Base-by-base conservation (phyloP, 1,140 invertebrate genomes). In the Bombyx mandarina region DNA sequence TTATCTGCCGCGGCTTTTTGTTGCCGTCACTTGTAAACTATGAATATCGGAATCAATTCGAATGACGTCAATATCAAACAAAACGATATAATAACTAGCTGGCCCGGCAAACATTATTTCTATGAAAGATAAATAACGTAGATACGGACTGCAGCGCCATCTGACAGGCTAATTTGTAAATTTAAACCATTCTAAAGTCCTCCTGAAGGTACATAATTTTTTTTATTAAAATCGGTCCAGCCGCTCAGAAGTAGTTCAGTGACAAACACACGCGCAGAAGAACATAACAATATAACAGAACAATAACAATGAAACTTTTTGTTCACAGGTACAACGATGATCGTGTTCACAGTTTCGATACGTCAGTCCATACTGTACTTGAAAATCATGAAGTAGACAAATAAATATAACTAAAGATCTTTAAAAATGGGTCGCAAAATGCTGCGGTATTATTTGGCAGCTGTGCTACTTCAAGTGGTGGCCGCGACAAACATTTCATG, bases 401-500 rank as follows among this genome's bases (percentile, higher is more conserved):
- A 35, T 35, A 35, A 35, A 35, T 35, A 35, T 35, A 35, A 35
- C 35, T 35, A 44, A 52, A 57, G 22, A 63, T n/a, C 42, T 26
- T 42, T 51, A 72, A 55, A 58, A 58, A 85, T 82, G 82, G 71
- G 56, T 71, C 63, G 67, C 48, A 74, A 77, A 69, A 62, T 77
- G 62, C 63, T 75, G 65, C 71, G 67, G 61, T 70, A 69, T 61
- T 67, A 79, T 61, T 68, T 73, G 58, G 62, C 72, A 61, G 75
- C 73, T 62, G 67, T 81, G 54, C 65, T 70, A 58, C 71, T 79
- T 64, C 77, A 82, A 60, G 70, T 77, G 74, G 79, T 84, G 75
- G 75, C 67, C 52, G 79, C 77, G 57, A 66, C 69, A 58, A 68
- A 62, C 69, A 63, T 71, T 66, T 73, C 71, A 69, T 86, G 82